Conservation (phyloP, 23 tunicate species). For the Styela clava region DNA sequence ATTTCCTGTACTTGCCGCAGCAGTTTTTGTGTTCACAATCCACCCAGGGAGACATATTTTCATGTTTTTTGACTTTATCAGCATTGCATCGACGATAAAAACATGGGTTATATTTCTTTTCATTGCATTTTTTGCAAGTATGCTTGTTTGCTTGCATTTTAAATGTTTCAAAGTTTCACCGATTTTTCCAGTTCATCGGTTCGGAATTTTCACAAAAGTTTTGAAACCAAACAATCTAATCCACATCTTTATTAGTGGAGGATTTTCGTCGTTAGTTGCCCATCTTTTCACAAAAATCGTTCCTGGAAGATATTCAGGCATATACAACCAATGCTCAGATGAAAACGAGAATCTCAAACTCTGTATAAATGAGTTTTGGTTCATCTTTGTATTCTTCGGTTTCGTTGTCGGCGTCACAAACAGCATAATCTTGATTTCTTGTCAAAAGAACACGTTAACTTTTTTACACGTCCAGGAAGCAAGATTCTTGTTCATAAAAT, state of each 20-base stretch:
- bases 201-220: not conserved
- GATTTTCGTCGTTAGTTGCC: not conserved
- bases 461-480: conserved; percentile 54
- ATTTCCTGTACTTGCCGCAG: not conserved
- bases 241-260: not conserved
- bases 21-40: not conserved
- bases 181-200: not conserved
- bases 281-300: not conserved
- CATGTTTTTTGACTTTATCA: not conserved
- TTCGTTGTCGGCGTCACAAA: conserved; percentile 31
- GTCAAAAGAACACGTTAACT: conserved; percentile 14
- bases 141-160: not conserved
- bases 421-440: not conserved
- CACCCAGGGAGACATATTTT: not conserved
- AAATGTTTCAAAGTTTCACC: not conserved
- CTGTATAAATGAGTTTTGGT: conserved; percentile 60
- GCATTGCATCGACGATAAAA: not conserved
- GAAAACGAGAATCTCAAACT: not conserved
- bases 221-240: not conserved
- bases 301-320: not conserved
- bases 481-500: conserved; percentile 49
- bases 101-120: not conserved
- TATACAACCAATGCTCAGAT: not conserved
- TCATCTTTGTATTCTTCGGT: conserved; percentile 44
- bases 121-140: not conserved